These are phyloP conservation scores for Megalonaias nervosa DNA, from an alignment of 1,140 invertebrate genomes.

Conservation along the genomic window DNA sequence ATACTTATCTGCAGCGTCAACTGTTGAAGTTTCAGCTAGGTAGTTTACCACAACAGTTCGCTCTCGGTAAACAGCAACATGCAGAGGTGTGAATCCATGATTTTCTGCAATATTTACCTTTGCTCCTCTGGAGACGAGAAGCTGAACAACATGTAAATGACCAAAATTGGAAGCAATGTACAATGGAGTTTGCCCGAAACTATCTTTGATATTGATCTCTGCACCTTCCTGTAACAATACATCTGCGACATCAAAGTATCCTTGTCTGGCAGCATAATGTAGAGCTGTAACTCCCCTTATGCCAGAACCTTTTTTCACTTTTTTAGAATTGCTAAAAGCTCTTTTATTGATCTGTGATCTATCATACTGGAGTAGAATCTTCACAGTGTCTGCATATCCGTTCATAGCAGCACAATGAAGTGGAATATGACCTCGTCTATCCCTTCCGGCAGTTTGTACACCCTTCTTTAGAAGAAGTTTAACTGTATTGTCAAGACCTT, in stretches of 20 bases:
- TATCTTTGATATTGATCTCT: conserved; percentile 25
- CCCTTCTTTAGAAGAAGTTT: conserved; percentile 2
- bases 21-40: neutral
- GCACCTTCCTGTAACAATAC: conserved; percentile 2
- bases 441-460: conserved; percentile 5
- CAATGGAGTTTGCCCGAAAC: conserved; percentile 25
- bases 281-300: conserved; percentile 21
- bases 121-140: neutral
- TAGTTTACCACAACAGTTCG: neutral
- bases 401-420: conserved; percentile 24
- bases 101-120: conserved; percentile 15
- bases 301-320: neutral
- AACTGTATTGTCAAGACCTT: neutral
- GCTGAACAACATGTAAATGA: neutral
- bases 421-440: conserved; percentile 25
- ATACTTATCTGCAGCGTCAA: conserved; percentile 19
- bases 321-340: conserved; percentile 9
- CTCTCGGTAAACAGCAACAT: conserved; percentile 17
- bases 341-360: conserved; percentile 5
- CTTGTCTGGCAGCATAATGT: conserved; percentile 23
- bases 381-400: conserved; percentile 12
- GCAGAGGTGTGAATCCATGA: conserved; percentile 31
- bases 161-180: conserved; percentile 2
- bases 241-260: conserved; percentile 5
- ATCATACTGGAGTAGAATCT: neutral